Conservation (phyloP, 2,888 invertebrate genomes). For the Idaea dimidiata region DNA sequence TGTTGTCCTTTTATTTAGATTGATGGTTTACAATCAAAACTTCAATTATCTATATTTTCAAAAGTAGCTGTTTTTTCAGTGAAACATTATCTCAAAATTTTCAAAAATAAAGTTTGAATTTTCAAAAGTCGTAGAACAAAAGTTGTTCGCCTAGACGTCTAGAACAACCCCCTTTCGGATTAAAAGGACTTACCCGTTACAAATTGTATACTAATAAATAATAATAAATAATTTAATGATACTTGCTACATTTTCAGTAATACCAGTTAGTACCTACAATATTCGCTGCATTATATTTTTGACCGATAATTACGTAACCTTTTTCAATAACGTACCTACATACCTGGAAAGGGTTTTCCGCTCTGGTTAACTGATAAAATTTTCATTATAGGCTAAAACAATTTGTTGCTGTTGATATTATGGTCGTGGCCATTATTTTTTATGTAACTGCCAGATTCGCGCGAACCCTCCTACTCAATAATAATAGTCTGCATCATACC, state of each 20-base stretch:
- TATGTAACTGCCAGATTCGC: constrained; percentile 46
- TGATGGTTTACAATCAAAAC: too few species aligned
- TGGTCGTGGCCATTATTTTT: constrained; percentile 47
- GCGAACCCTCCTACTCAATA: constrained; percentile 38
- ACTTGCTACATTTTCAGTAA: background rate
- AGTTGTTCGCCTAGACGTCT: too few species aligned
- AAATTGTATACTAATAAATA: too few species aligned
- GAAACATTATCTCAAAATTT: too few species aligned
- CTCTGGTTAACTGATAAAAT: constrained; percentile 15
- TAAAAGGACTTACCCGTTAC: too few species aligned
- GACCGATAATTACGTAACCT: background rate
- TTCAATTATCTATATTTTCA: too few species aligned
- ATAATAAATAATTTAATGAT: background rate
- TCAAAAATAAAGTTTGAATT: too few species aligned
- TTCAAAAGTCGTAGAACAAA: too few species aligned
- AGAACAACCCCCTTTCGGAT: too few species aligned
- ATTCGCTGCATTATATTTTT: background rate
- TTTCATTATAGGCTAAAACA: constrained; percentile 42
- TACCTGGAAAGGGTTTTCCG: constrained; percentile 8
- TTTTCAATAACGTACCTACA: background rate
- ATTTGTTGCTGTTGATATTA: constrained; percentile 46
- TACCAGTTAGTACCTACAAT: background rate
- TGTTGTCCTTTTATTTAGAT: too few species aligned
- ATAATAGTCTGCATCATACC: constrained; percentile 33
- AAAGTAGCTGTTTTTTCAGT: too few species aligned